Base-by-base conservation (phyloP, 2,113 vertebrate genomes). In the Acrocephalus arundinaceus region DNA sequence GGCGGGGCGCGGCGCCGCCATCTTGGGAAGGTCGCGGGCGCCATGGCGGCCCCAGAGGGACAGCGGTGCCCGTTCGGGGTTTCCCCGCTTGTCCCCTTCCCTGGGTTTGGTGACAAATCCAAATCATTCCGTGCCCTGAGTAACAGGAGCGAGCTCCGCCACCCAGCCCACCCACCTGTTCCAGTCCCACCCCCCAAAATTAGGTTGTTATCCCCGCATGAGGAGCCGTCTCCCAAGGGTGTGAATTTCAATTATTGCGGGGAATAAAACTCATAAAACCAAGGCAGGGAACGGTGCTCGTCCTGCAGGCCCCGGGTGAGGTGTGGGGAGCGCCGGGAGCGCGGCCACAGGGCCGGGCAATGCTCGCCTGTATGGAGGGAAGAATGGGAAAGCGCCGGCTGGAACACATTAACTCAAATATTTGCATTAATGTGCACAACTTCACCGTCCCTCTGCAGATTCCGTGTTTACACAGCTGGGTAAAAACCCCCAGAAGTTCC, bases 11-110 rank as follows among this genome's bases (percentile, higher is more conserved):
- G 3, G 58, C 10, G 7, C 98, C 98, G 80, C 87, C 93, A 86
- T 54, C 84, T 98, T 82, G 98, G 98, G 97, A 98, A 99, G 89
- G 97, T 98, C 17, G 8, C 18, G 72, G 45, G 6, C 6, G 41
- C 28, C 48, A 51, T 61, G 52, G 79, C 28, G 30, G n/a, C 15
- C 2, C 12, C 3, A 0, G 13, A 1, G 10, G 10, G 0, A 2
- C 15, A 0, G 31, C 7, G 45, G 6, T 1, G 25, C 8, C 8
- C 7, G 10, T 16, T 11, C 15, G 13, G 11, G 39, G 31, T 7
- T 12, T 1, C 3, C 22, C 18, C 6, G 11, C 13, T 12, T 11
- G 15, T 61, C 8, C 18, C 18, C 11, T 2, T 6, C 18, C 2
- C 12, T 1, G 18, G 8, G 23, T 0, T 19, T 2, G 61, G 70